Conservation (phyloP, 2,113 vertebrate species). For the Coreoperca whiteheadi region DNA sequence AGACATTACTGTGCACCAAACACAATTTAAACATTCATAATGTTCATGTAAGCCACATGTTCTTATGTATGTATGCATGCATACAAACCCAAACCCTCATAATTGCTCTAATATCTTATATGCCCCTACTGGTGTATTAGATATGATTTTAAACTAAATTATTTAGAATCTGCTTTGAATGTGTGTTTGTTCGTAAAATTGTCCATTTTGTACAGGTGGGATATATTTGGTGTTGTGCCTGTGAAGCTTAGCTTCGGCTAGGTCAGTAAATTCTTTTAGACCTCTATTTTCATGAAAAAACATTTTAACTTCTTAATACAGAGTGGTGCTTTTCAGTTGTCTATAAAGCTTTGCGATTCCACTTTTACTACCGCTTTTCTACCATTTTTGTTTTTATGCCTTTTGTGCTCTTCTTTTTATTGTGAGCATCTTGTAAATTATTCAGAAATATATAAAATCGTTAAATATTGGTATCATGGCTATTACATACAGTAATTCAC, state of each 20-base stretch:
- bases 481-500: not conserved
- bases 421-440: too few species aligned
- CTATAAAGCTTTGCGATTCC: not conserved
- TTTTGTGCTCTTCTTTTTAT: not conserved
- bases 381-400: not conserved
- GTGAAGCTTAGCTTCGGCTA: not conserved
- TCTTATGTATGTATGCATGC: not conserved
- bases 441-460: too few species aligned
- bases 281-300: slow-evolving; percentile 9
- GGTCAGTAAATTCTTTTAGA: not conserved
- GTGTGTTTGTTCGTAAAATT: slow-evolving; percentile 18
- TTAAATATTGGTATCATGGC: too few species aligned
- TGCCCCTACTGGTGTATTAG: slow-evolving; percentile 15
- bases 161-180: slow-evolving; percentile 36
- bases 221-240: not conserved
- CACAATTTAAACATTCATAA: slow-evolving; percentile 9
- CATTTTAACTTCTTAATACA: not conserved
- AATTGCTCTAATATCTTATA: not conserved
- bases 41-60: not conserved
- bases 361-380: slow-evolving; percentile 5
- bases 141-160: slow-evolving; percentile 38
- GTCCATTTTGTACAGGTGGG: not conserved
- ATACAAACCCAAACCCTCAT: not conserved
- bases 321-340: not conserved
- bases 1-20: not conserved